Percentiles rank a stretch among this genome's conserved stretches.
These are phyloP conservation scores for Zaprionus nigranus DNA, from an alignment of 1,140 invertebrate genomes.

Conservation along the genomic window DNA sequence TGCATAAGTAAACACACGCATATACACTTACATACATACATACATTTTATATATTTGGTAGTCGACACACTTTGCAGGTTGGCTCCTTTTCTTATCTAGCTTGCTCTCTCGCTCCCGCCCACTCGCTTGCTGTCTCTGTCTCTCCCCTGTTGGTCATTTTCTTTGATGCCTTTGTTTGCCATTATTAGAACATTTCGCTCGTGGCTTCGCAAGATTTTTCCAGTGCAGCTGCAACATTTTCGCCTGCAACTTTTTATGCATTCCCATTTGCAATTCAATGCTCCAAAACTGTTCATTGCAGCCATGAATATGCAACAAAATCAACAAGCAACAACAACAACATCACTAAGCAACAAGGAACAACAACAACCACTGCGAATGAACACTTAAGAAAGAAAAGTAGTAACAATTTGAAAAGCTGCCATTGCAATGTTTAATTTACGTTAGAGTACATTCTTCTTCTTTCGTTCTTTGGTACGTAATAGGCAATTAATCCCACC, in stretches of 20 bases:
- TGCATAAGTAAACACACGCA: slow-evolving; percentile 5
- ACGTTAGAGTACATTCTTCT: slow-evolving; percentile 24
- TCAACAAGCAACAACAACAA: slow-evolving; percentile 11
- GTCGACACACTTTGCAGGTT: slow-evolving; percentile 50
- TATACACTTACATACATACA: slow-evolving; percentile 16
- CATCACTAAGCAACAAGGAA: neutral
- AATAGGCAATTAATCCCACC: slow-evolving; percentile 83
- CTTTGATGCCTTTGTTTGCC: slow-evolving; percentile 42
- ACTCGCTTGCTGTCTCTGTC: neutral
- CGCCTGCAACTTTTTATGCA: slow-evolving; percentile 49
- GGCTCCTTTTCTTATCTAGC: slow-evolving; percentile 12
- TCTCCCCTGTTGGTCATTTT: slow-evolving; percentile 33
- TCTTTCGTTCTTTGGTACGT: slow-evolving; percentile 54
- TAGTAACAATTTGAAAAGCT: slow-evolving; percentile 36
- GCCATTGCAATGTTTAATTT: slow-evolving; percentile 35
- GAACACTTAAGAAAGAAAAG: slow-evolving; percentile 14
- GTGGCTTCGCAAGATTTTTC: slow-evolving; percentile 33
- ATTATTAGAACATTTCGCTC: slow-evolving; percentile 62
- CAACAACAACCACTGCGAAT: slow-evolving; percentile 5
- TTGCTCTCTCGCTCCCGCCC: neutral
- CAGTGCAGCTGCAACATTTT: slow-evolving; percentile 29
- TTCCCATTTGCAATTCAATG: slow-evolving; percentile 60
- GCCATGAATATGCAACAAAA: slow-evolving; percentile 55
- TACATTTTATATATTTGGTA: slow-evolving; percentile 31
- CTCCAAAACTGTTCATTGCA: slow-evolving; percentile 21